These are phyloP conservation scores for Melanerpes formicivorus DNA, from an alignment of 2,113 vertebrate genomes.

Conservation along the genomic window DNA sequence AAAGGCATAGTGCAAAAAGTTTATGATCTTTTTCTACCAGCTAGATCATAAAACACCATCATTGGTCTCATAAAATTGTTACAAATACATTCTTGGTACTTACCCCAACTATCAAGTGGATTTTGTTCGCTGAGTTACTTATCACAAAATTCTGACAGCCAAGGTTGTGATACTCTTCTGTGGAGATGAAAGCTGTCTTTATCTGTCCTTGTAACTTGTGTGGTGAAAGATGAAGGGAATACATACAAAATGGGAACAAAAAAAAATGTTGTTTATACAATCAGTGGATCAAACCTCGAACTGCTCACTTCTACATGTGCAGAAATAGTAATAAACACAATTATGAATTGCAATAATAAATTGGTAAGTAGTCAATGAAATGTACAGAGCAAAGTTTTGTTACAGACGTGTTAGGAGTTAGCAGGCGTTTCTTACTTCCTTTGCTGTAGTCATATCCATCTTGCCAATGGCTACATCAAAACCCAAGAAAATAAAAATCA, in stretches of 20 bases:
- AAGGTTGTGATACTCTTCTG: conserved; percentile 79
- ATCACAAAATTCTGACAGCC: conserved; percentile 81
- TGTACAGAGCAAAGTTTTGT: background rate
- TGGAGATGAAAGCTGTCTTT: conserved; percentile 85
- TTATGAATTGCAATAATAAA: background rate
- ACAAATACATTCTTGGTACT: background rate
- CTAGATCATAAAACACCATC: background rate
- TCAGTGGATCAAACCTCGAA: background rate
- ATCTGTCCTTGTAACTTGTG: conserved; percentile 87
- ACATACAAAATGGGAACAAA: background rate
- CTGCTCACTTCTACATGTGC: background rate
- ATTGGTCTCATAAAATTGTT: background rate
- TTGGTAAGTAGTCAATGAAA: background rate
- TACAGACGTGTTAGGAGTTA: background rate
- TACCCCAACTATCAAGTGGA: conserved; percentile 88
- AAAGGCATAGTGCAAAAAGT: background rate
- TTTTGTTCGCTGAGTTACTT: conserved; percentile 72
- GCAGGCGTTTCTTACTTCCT: conserved; percentile 76
- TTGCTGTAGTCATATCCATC: conserved; percentile 80
- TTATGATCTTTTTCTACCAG: background rate
- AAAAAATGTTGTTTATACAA: background rate
- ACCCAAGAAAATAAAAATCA: background rate
- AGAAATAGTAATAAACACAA: background rate
- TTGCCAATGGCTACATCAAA: conserved; percentile 81
- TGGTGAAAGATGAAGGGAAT: background rate